Base-by-base conservation (phyloP, 1,140 invertebrate genomes). In the Trichogramma pretiosum region DNA sequence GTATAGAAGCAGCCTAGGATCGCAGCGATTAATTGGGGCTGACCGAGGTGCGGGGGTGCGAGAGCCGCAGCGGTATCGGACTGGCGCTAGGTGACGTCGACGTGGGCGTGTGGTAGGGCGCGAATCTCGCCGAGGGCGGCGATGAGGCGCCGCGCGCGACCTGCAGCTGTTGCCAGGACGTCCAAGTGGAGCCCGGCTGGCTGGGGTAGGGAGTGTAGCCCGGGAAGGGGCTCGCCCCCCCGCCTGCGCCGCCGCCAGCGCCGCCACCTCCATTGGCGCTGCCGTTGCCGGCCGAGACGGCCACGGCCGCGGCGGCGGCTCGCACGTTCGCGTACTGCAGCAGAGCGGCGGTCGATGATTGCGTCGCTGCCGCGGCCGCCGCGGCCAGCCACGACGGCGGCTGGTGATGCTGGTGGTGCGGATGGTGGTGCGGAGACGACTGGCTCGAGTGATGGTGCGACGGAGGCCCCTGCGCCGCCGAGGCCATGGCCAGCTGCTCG, bases 131-230 rank as follows among this genome's bases (percentile, higher is more conserved):
- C 38, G 56, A 55, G 40, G 3, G 53, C 28, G 2, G 56, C 56
- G 14, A 57, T 58, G 17, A 65, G 62, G 22, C 66, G 64, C 24
- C 66, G 68, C 32, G 65, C 62, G 47, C 67, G 62, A 64, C 51
- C 67, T 65, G 50, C 68, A 16, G 62, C 48, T 30, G 61, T 59
- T n/a, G n/a, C n/a, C n/a, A n/a, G n/a, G n/a, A n/a, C n/a, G n/a
- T n/a, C n/a, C n/a, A n/a, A n/a, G n/a, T n/a, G n/a, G n/a, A n/a
- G n/a, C n/a, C 34, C 54, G 55, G 52, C 53, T 42, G 34, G 56
- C 53, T 18, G 57, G 46, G 13, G 3, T 13, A 17, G 39, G 39
- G 11, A 5, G 11, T 11, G 24, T 7, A 28, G 38, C 68, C 68
- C 41, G 64, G 56, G 24, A 7, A 28, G 7, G 66, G 49, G 62